Conservation (phyloP, 2,888 invertebrate genomes). For the Orthosia gothica region DNA sequence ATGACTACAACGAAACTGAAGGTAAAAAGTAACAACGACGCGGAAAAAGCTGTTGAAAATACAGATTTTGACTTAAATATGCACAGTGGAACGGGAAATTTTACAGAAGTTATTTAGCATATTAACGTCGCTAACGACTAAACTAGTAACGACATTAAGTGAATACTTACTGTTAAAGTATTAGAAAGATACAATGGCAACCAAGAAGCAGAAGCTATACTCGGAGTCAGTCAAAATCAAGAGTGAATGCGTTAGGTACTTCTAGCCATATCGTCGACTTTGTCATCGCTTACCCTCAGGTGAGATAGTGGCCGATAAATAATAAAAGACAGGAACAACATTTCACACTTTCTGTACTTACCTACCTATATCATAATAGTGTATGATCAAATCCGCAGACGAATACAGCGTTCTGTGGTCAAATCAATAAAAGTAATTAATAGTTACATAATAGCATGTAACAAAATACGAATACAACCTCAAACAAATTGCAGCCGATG, state of each 20-base stretch:
- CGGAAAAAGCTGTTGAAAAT: not conserved
- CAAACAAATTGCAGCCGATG: constrained; percentile 42
- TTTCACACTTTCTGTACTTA: not conserved
- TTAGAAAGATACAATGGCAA: not conserved
- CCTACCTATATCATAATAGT: not conserved
- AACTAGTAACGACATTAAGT: not conserved
- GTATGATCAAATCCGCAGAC: not conserved
- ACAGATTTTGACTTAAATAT: constrained; percentile 23
- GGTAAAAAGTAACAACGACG: not conserved
- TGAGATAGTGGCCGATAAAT: not conserved
- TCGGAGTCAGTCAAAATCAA: not conserved
- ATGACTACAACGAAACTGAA: not conserved
- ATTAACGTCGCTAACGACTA: constrained; percentile 15
- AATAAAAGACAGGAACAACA: not conserved
- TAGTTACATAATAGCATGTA: constrained; percentile 47
- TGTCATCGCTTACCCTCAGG: not conserved
- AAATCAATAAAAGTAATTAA: constrained; percentile 55
- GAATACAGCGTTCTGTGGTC: constrained; percentile 2
- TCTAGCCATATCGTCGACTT: not conserved
- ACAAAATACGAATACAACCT: constrained; percentile 26
- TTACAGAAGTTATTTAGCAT: constrained; percentile 13
- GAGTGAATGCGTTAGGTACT: not conserved
- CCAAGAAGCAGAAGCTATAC: no score
- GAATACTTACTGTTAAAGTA: not conserved
- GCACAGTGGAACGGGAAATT: constrained; percentile 1